A percentile compares a stretch with the other conserved stretches of the same genome.
These are phyloP conservation scores for Amia ocellicauda DNA, from an alignment of 2,113 vertebrate species.

Conservation along the genomic window DNA sequence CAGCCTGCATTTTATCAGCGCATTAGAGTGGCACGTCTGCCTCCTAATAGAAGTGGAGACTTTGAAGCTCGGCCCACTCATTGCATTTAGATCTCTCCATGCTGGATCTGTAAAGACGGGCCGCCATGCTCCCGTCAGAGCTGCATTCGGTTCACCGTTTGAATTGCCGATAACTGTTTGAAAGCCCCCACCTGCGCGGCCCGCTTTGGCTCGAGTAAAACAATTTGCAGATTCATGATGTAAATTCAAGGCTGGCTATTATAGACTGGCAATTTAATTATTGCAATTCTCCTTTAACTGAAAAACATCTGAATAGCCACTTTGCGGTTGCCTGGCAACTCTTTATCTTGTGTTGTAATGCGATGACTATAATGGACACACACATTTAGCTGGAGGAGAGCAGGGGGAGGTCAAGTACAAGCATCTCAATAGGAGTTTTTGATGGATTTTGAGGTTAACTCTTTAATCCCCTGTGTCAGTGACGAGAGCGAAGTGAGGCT, in stretches of 20 bases:
- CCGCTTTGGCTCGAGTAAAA: background rate
- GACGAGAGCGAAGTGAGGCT: too few relatives aligned
- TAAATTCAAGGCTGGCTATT: slow-evolving; percentile 18
- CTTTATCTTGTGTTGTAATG: slow-evolving; percentile 33
- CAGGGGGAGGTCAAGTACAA: slow-evolving; percentile 3
- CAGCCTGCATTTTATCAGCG: too few relatives aligned
- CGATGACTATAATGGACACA: slow-evolving; percentile 30
- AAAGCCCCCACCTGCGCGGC: slow-evolving; percentile 7
- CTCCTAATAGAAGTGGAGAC: too few relatives aligned
- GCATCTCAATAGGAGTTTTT: background rate
- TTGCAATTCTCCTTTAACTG: slow-evolving; percentile 35
- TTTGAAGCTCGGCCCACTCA: too few relatives aligned
- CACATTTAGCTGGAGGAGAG: slow-evolving; percentile 16
- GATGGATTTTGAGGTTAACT: slow-evolving; percentile 3
- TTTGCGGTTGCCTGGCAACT: slow-evolving; percentile 63
- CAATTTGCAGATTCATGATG: slow-evolving; percentile 39
- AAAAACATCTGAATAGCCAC: slow-evolving; percentile 36
- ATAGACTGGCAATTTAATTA: slow-evolving; percentile 29
- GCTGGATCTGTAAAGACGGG: too few relatives aligned
- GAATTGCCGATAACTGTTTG: background rate
- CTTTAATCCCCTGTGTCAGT: background rate
- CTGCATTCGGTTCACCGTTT: background rate
- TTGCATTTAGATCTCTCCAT: too few relatives aligned
- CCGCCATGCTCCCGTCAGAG: too few relatives aligned
- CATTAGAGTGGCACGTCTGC: too few relatives aligned